A percentile compares a stretch with the other conserved stretches of the same genome.
Conservation (phyloP, 2,797 vertebrate genomes). For the Manis javanica region DNA sequence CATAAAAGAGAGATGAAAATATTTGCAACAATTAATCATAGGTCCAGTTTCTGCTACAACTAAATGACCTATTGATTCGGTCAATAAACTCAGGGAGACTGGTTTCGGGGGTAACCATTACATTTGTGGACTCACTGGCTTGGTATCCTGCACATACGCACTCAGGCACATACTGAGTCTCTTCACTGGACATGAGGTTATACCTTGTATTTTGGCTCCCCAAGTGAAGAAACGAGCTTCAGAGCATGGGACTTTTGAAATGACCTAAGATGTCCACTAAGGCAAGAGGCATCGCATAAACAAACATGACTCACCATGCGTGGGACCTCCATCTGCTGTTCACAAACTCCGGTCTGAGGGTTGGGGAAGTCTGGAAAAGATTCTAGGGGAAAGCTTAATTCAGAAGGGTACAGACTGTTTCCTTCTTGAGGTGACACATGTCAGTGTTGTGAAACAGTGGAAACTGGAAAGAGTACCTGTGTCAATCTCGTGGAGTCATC, state of each 20-base stretch:
- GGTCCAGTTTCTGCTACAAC: slow-evolving; percentile 42
- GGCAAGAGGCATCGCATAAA: slow-evolving; percentile 59
- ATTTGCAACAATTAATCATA: background rate
- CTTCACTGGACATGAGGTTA: background rate
- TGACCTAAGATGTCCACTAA: slow-evolving; percentile 68
- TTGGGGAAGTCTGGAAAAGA: slow-evolving; percentile 72
- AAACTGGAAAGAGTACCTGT: slow-evolving; percentile 17
- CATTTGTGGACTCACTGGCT: background rate
- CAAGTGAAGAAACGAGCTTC: background rate
- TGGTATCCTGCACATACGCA: background rate
- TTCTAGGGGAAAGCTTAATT: slow-evolving; percentile 55
- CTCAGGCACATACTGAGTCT: background rate
- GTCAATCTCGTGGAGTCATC: background rate
- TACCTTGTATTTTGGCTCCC: background rate
- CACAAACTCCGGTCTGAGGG: slow-evolving; percentile 69
- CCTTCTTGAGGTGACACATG: slow-evolving; percentile 68
- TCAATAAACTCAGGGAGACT: slow-evolving; percentile 44
- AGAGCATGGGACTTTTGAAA: background rate
- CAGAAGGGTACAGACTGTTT: slow-evolving; percentile 75
- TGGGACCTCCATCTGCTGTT: slow-evolving; percentile 64
- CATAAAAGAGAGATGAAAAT: slow-evolving; percentile 34
- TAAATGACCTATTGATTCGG: background rate
- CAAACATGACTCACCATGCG: slow-evolving; percentile 71
- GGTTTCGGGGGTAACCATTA: background rate
- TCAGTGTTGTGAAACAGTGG: slow-evolving; percentile 69